Conservation (phyloP, 2,888 invertebrate genomes). For the Polydrusus tereticollis region DNA sequence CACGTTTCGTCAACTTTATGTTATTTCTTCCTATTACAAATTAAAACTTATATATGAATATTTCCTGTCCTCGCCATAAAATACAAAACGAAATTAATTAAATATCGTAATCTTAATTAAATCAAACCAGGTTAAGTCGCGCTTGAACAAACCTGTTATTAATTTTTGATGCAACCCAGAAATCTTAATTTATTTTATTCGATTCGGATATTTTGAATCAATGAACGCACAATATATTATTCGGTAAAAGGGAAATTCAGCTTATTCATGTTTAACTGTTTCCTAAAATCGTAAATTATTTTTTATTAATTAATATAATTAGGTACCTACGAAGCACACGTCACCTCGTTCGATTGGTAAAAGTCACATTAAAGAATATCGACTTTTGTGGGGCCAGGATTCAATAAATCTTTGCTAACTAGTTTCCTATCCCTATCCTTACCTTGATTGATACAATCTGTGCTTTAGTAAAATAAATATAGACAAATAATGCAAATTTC, state of each 20-base stretch:
- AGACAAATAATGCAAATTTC: no score
- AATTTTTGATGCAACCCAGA: conserved; percentile 20
- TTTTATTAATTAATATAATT: background rate
- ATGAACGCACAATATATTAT: background rate
- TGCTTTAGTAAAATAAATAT: no score
- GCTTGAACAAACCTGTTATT: conserved; percentile 29
- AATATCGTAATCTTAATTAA: conserved; percentile 39
- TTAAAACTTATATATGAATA: conserved; percentile 6
- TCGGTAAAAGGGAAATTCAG: background rate
- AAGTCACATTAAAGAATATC: no score
- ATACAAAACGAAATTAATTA: conserved; percentile 28
- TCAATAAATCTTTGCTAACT: no score
- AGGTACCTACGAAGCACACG: no score
- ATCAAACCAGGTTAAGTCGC: conserved; percentile 38
- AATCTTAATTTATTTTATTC: conserved; percentile 29
- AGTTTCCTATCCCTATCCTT: no score
- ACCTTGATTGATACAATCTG: no score
- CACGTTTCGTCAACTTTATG: background rate
- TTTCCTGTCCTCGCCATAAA: conserved; percentile 6
- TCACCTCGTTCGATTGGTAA: no score
- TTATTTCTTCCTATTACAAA: background rate
- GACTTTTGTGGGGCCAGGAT: no score
- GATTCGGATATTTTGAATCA: conserved; percentile 10
- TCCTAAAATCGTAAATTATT: conserved; percentile 4
- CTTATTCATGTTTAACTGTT: background rate